A percentile compares a stretch with the other conserved stretches of the same genome.
phyloP scores from a whole-genome alignment of 2,888 invertebrate genomes.

The Drosophila bunnanda region DNA sequence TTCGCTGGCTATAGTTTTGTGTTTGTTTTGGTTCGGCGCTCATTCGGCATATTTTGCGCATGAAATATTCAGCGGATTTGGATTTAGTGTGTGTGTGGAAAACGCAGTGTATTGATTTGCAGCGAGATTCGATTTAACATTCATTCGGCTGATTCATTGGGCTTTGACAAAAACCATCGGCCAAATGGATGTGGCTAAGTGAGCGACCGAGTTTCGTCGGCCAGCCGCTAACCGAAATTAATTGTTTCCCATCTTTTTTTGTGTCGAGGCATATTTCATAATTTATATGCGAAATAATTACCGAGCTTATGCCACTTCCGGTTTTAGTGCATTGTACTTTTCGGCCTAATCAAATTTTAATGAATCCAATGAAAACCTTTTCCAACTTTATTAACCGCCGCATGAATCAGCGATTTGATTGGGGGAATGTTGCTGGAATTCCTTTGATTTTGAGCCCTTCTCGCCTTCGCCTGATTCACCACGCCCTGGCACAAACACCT shows the following conservation, averaged over 20 bases:
- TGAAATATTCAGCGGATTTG: conserved; percentile 44
- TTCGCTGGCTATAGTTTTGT: not conserved
- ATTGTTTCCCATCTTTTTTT: conserved; percentile 57
- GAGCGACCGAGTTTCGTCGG: conserved; percentile 39
- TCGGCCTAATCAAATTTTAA: conserved; percentile 63
- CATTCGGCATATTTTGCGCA: conserved; percentile 39
- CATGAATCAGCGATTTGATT: conserved; percentile 11
- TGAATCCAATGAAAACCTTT: conserved; percentile 48
- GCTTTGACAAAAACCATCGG: conserved; percentile 22
- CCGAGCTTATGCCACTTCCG: conserved; percentile 72
- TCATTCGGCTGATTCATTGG: conserved; percentile 23
- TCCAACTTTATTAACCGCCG: conserved; percentile 11
- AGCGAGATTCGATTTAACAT: conserved; percentile 7
- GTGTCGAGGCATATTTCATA: conserved; percentile 59
- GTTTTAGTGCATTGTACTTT: conserved; percentile 55
- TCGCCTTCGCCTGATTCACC: conserved; percentile 28
- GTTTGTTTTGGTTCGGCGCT: conserved; percentile 48
- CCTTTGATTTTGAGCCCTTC: not conserved
- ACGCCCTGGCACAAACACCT: conserved; percentile 34
- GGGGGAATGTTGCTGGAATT: conserved; percentile 8
- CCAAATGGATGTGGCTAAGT: conserved; percentile 26
- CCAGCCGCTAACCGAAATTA: conserved; percentile 71
- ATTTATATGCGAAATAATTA: conserved; percentile 73
- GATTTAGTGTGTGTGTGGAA: conserved; percentile 26
- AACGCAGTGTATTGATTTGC: conserved; percentile 33